Base-by-base conservation (phyloP, 2,797 vertebrate genomes). In the Paedocypris micromegethes region DNA sequence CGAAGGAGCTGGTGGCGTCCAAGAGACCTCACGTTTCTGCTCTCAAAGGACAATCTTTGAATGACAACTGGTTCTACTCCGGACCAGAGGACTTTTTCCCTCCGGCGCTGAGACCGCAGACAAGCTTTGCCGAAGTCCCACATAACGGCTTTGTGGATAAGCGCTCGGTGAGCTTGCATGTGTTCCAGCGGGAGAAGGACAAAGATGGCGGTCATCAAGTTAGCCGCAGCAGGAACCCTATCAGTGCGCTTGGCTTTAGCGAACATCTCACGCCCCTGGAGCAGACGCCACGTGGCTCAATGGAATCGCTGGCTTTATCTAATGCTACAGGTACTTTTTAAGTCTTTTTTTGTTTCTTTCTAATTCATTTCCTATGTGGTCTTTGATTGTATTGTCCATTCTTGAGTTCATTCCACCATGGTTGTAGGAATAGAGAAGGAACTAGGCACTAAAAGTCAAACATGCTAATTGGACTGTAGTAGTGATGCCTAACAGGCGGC, bases 261-360 rank as follows among this genome's bases (percentile, higher is more conserved):
- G 94, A 97, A 80, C 93, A 93, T 72, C 88, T 98, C 82, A 96
- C 92, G 0, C 93, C 94, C 5, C 90, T 94, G 0, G 92, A 96
- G 83, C 96, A 94, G 81, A 97, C 96, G 0, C 95, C 97, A 0
- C 87, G 90, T 0, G 96, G 94, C 53, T 99, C 97, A 72, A 94
- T 96, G 89, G 97, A 98, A 79, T 98, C 96, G 0, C 85, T 99
- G 46, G 91, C 94, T 0, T 84, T 97, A 71, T 95, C 96, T 41
- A 97, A 94, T 2, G 84, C 92, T 5, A 95, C 94, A 90, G 95
- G 95, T 98, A 87, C 2, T 41, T 52, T 42, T 5, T 61, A 3
- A 2, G 38, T 47, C 3, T 42, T n/a, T 43, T 37, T 42, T 43
- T 38, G 23, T 5, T 53, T 23, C 23, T 41, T 62, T 41, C n/a